Evolutionary conservation across 2,113 vertebrate species (phyloP).

Genomic region (Illadopsis cleaveri): DNA sequence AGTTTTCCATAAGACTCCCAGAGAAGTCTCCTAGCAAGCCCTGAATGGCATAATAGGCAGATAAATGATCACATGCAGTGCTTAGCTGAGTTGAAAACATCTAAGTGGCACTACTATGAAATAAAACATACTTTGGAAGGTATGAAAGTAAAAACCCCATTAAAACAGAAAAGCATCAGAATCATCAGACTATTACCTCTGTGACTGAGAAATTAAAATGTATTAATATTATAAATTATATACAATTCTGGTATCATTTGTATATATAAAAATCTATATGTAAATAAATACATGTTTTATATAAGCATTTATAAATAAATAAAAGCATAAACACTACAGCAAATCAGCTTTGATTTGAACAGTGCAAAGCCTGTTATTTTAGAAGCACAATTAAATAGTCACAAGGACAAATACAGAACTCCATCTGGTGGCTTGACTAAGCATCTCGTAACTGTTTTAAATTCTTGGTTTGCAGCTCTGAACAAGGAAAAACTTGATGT

Average conservation of each 20-base stretch:
- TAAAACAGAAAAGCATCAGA: not conserved
- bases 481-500: not conserved
- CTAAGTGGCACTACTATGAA: not conserved
- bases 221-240: not conserved
- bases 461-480: not conserved
- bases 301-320: not conserved
- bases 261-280: not conserved
- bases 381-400: not conserved
- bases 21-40: not conserved
- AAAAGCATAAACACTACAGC: not conserved
- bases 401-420: not conserved
- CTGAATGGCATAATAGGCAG: not conserved
- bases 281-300: not conserved
- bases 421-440: constrained; percentile 1
- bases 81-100: not conserved
- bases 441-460: not conserved
- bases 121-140: not conserved
- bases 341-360: not conserved
- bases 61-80: not conserved
- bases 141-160: not conserved
- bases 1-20: not conserved
- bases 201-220: not conserved
- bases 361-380: not conserved
- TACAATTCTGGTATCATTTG: not conserved
- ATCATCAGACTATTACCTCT: not conserved